Evolutionary conservation across 1,140 invertebrate genomes (phyloP).

Genomic region (Zelostemma sp.): DNA sequence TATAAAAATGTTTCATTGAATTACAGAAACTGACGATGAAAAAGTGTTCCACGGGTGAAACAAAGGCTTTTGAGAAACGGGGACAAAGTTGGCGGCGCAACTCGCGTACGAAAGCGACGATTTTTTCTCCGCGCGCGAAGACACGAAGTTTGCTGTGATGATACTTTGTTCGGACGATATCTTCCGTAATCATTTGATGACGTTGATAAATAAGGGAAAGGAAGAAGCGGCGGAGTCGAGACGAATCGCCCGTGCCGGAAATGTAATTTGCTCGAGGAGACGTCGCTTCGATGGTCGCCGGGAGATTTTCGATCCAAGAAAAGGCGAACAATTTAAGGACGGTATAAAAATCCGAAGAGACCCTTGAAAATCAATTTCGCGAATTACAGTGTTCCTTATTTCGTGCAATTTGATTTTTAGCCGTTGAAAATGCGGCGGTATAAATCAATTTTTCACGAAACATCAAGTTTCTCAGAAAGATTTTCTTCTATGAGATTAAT

Average conservation of each 20-base stretch:
- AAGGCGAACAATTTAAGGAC: constrained; percentile 3
- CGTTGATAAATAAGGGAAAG: constrained; percentile 7
- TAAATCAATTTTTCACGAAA: background rate
- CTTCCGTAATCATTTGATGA: background rate
- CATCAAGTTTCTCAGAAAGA: background rate
- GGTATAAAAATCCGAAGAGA: constrained; percentile 4
- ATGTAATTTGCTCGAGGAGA: constrained; percentile 12
- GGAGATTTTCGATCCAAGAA: constrained; percentile 7
- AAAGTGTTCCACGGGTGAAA: no score
- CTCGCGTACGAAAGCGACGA: no score
- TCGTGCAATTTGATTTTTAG: background rate
- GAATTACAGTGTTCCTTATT: constrained; percentile 11
- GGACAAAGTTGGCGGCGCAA: no score
- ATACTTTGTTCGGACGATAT: constrained; percentile 3
- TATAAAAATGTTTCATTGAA: no score
- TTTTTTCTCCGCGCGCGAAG: no score
- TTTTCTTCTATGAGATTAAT: no score
- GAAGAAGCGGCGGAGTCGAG: background rate
- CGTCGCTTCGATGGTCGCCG: background rate
- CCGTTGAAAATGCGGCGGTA: background rate
- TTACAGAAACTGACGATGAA: no score
- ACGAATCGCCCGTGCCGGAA: background rate
- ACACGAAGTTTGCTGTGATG: no score
- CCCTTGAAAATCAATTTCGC: constrained; percentile 2
- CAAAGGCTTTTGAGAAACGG: no score